These are phyloP conservation scores for Mionectes olivaceus DNA, from an alignment of 2,797 vertebrate species.

Conservation along the genomic window DNA sequence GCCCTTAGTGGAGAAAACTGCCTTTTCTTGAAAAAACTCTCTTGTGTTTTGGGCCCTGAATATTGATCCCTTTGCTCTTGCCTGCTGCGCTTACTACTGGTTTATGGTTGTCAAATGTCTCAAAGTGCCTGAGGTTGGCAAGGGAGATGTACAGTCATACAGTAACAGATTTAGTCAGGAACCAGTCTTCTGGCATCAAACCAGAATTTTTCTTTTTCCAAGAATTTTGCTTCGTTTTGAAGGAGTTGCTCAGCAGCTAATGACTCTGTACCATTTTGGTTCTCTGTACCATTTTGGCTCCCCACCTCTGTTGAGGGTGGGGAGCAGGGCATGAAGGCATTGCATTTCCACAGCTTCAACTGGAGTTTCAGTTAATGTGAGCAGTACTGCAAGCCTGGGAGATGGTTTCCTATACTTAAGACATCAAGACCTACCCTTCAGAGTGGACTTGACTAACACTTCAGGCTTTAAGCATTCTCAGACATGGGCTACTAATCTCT, in stretches of 20 bases:
- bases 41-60: not conserved
- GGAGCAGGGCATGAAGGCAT: not conserved
- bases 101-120: not conserved
- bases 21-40: fast-evolving
- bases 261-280: not conserved
- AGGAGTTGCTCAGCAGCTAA: not conserved
- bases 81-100: not conserved
- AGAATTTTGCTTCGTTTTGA: not conserved
- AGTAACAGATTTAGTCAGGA: not conserved
- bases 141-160: not conserved
- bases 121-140: not conserved
- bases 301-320: not conserved
- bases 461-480: not conserved
- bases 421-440: not conserved
- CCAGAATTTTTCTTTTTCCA: not conserved
- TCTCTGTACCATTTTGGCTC: too few relatives aligned
- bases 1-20: not conserved
- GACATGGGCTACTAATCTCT: not conserved
- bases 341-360: not conserved
- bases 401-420: not conserved
- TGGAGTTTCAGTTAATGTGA: not conserved
- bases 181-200: not conserved
- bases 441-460: not conserved
- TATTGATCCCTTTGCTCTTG: not conserved
- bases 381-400: not conserved